Percentiles rank a stretch among this genome's conserved stretches.
Conservation (phyloP, 2,888 invertebrate species). For the Leucophenga maculata region DNA sequence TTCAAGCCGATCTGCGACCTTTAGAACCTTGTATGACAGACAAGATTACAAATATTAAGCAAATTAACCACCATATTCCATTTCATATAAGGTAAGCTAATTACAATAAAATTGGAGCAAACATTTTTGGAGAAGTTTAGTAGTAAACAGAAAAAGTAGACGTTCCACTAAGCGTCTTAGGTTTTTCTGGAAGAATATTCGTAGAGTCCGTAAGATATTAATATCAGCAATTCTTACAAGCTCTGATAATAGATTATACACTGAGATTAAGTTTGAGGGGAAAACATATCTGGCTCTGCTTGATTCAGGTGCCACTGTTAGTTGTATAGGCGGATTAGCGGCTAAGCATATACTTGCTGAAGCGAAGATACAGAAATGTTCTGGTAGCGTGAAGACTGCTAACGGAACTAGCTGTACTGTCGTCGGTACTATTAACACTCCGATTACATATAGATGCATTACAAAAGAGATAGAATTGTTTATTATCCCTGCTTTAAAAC, state of each 20-base stretch:
- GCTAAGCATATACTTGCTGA: not conserved
- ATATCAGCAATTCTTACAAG: slow-evolving; percentile 12
- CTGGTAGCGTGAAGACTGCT: slow-evolving; percentile 1
- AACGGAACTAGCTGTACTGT: not conserved
- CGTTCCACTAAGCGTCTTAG: slow-evolving; percentile 9
- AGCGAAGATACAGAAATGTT: slow-evolving; percentile 1
- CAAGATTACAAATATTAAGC: too few relatives aligned
- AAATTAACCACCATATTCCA: too few relatives aligned
- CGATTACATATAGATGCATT: not conserved
- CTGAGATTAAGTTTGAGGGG: slow-evolving; percentile 17
- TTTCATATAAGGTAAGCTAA: too few relatives aligned
- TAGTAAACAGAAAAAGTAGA: not conserved
- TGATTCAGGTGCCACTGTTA: slow-evolving; percentile 28
- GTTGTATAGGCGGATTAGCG: slow-evolving; percentile 12
- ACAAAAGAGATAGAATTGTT: slow-evolving; percentile 4
- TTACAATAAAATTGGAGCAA: too few relatives aligned
- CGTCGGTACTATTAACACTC: not conserved
- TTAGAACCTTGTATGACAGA: too few relatives aligned
- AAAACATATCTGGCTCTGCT: not conserved
- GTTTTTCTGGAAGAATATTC: slow-evolving; percentile 13
- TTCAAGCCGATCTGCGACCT: too few relatives aligned
- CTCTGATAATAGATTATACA: slow-evolving; percentile 23
- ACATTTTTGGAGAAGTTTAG: not conserved
- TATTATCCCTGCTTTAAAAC: slow-evolving; percentile 4
- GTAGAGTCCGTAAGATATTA: not conserved